Conservation (phyloP, 2,797 vertebrate genomes). For the Distichodus sexfasciatus region DNA sequence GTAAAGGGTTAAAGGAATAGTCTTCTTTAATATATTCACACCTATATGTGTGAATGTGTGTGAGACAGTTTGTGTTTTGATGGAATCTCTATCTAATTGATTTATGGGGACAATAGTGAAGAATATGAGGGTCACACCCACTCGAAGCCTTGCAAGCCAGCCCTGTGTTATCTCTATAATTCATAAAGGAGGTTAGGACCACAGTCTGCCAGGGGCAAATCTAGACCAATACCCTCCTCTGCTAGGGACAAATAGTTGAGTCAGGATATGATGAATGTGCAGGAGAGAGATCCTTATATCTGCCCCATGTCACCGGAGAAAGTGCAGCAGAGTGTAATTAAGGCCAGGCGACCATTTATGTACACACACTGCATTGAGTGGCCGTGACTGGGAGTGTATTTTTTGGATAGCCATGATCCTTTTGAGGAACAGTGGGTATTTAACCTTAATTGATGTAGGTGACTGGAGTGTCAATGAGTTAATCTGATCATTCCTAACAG, state of each 20-base stretch:
- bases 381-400: too few species aligned
- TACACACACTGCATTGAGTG: too few species aligned
- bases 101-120: neutral
- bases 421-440: too few species aligned
- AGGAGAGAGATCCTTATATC: constrained; percentile 19
- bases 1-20: too few species aligned
- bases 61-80: constrained; percentile 1
- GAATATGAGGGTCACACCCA: constrained; percentile 5
- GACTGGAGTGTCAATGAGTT: too few species aligned
- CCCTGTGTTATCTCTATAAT: neutral
- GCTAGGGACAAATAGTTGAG: constrained; percentile 26
- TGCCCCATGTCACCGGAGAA: constrained; percentile 12
- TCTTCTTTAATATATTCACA: too few species aligned
- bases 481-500: too few species aligned
- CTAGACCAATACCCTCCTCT: constrained; percentile 34
- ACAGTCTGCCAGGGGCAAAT: constrained; percentile 18
- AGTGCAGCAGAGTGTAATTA: constrained; percentile 9
- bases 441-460: too few species aligned
- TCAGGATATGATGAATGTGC: constrained; percentile 29
- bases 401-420: too few species aligned
- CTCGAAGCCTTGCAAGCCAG: constrained; percentile 20
- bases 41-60: neutral
- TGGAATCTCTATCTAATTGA: constrained; percentile 13
- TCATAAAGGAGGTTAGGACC: constrained; percentile 4
- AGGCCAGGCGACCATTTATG: constrained; percentile 4